These are phyloP conservation scores for Picathartes gymnocephalus DNA, from an alignment of 2,113 vertebrate species.

Conservation along the genomic window DNA sequence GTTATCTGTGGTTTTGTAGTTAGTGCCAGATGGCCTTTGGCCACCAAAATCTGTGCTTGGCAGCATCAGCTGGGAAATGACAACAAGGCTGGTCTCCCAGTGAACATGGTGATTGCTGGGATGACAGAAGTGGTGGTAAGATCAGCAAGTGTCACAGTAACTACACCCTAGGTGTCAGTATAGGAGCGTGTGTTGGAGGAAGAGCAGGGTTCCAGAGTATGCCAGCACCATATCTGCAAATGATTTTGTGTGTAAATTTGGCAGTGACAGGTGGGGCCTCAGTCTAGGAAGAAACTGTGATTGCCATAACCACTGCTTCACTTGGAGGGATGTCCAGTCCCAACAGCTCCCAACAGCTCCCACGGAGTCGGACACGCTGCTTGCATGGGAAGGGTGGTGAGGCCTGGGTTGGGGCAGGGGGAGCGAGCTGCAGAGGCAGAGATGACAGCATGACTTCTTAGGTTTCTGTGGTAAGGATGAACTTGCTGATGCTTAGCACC, in stretches of 20 bases:
- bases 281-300: not conserved
- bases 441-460: not conserved
- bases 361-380: rapidly evolving
- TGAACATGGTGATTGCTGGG: not conserved
- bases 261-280: not conserved
- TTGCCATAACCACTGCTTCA: not conserved
- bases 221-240: not conserved
- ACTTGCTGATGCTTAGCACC: not conserved
- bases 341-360: not conserved
- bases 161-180: slow-evolving; percentile 50
- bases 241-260: not conserved
- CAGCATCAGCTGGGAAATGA: not conserved
- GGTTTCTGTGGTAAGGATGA: not conserved
- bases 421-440: not conserved
- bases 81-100: not conserved
- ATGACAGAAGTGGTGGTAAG: not conserved
- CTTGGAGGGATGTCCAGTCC: not conserved
- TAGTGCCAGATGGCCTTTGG: not conserved
- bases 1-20: not conserved
- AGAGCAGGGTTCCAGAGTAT: not conserved
- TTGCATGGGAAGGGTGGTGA: rapidly evolving
- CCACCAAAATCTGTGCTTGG: not conserved
- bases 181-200: not conserved
- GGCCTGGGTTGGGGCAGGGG: not conserved
- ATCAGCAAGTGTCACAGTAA: not conserved